phyloP scores from a whole-genome alignment of 2,797 vertebrate species.

The Zenarchopterus dispar region DNA sequence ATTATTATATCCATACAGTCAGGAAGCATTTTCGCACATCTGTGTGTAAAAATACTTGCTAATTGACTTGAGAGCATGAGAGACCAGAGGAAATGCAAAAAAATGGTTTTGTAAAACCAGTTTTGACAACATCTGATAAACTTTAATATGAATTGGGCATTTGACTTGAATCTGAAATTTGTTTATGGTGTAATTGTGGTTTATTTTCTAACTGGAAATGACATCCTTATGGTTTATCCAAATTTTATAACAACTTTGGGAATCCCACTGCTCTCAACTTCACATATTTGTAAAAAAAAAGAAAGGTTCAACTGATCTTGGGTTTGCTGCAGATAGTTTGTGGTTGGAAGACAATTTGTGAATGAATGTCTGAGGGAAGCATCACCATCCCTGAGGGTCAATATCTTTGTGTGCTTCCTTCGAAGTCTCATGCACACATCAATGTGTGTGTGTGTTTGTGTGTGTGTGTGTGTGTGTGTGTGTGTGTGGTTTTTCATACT shows the following conservation, averaged over 20 bases:
- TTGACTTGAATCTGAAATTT: slow-evolving; percentile 21
- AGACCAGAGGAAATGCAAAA: too few species aligned
- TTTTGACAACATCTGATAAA: background rate
- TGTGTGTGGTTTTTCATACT: slow-evolving; percentile 46
- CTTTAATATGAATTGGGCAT: slow-evolving; percentile 26
- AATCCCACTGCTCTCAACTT: slow-evolving; percentile 61
- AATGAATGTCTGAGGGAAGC: slow-evolving; percentile 57
- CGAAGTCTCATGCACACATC: slow-evolving; percentile 1
- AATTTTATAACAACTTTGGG: slow-evolving; percentile 34
- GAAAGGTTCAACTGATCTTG: slow-evolving; percentile 38
- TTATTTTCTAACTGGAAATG: slow-evolving; percentile 38
- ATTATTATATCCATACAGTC: background rate
- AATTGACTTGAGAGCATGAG: background rate
- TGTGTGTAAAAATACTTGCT: background rate
- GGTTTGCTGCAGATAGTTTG: slow-evolving; percentile 57
- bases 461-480: slow-evolving; percentile 39
- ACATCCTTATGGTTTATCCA: slow-evolving; percentile 47
- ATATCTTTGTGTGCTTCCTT: slow-evolving; percentile 26
- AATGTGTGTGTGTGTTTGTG: slow-evolving; percentile 20
- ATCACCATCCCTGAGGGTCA: slow-evolving; percentile 40
- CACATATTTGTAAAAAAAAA: slow-evolving; percentile 31
- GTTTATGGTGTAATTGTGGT: slow-evolving; percentile 36
- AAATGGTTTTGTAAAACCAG: background rate
- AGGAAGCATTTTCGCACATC: background rate
- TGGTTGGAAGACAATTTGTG: slow-evolving; percentile 64